Conservation (phyloP, 2,888 invertebrate species). For the Xanthia togata region DNA sequence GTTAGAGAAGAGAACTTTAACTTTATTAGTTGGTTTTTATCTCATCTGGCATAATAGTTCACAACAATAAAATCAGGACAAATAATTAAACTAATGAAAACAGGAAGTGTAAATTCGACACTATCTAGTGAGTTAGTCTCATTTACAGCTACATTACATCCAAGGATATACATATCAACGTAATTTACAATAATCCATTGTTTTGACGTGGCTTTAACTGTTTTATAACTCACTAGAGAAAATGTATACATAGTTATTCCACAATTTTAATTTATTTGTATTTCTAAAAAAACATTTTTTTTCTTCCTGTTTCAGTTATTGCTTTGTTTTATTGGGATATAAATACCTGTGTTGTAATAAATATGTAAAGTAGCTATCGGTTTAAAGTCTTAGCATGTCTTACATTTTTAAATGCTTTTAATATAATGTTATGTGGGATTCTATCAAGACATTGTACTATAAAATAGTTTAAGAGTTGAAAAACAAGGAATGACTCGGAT, state of each 20-base stretch:
- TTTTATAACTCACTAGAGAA: slow-evolving; percentile 33
- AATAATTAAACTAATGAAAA: neutral
- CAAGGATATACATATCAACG: slow-evolving; percentile 45
- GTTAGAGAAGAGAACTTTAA: neutral
- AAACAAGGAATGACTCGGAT: neutral
- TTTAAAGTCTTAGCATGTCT: slow-evolving; percentile 40
- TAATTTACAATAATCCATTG: slow-evolving; percentile 57
- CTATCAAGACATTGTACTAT: slow-evolving; percentile 19
- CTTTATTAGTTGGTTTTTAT: neutral
- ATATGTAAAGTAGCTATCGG: slow-evolving; percentile 36
- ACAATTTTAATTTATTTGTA: slow-evolving; percentile 39
- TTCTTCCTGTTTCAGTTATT: slow-evolving; percentile 52
- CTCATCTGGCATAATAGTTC: neutral
- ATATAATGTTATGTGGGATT: slow-evolving; percentile 19
- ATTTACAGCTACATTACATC: slow-evolving; percentile 23
- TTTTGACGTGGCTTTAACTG: slow-evolving; percentile 53
- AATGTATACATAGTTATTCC: slow-evolving; percentile 51
- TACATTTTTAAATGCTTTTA: slow-evolving; percentile 30
- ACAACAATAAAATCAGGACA: slow-evolving; percentile 13
- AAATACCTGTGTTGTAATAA: slow-evolving; percentile 57
- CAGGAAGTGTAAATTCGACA: slow-evolving; percentile 35
- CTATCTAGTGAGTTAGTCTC: slow-evolving; percentile 35
- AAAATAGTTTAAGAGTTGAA: neutral
- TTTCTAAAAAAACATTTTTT: slow-evolving; percentile 35
- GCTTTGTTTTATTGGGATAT: slow-evolving; percentile 55